These are phyloP conservation scores for Cladopsammia gracilis DNA, from an alignment of 64 coral and sea anemone genomes.

Conservation along the genomic window DNA sequence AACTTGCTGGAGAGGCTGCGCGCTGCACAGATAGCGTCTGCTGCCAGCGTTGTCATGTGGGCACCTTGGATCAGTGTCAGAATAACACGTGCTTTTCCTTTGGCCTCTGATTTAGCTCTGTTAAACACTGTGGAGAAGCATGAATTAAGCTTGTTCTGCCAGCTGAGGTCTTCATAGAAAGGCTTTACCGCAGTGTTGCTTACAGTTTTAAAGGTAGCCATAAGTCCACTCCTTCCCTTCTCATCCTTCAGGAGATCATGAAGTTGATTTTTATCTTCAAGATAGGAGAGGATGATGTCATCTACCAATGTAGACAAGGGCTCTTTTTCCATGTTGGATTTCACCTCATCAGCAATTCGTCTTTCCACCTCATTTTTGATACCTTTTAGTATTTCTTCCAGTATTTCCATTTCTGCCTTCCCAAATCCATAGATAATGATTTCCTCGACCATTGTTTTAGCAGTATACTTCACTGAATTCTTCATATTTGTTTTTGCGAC, in stretches of 20 bases:
- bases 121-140: neutral
- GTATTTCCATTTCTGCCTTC: neutral
- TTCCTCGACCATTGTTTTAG: neutral
- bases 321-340: constrained; percentile 1
- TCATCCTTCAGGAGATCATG: neutral
- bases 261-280: constrained; percentile 1
- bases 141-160: constrained; percentile 7
- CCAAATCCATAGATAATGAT: neutral
- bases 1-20: neutral
- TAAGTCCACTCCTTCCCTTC: neutral
- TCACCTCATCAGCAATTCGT: neutral
- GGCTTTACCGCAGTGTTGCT: neutral
- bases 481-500: neutral
- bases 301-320: constrained; percentile 9
- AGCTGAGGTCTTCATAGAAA: constrained; percentile 13
- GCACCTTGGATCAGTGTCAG: neutral
- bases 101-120: constrained; percentile 1
- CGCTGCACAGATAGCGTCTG: neutral
- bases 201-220: neutral
- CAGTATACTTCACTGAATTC: neutral
- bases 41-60: neutral
- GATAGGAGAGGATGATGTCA: neutral
- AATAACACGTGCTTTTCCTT: neutral
- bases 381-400: neutral
- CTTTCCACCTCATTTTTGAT: constrained; percentile 1